These are phyloP conservation scores for Momotus momota DNA, from an alignment of 2,797 vertebrate species.

Conservation along the genomic window DNA sequence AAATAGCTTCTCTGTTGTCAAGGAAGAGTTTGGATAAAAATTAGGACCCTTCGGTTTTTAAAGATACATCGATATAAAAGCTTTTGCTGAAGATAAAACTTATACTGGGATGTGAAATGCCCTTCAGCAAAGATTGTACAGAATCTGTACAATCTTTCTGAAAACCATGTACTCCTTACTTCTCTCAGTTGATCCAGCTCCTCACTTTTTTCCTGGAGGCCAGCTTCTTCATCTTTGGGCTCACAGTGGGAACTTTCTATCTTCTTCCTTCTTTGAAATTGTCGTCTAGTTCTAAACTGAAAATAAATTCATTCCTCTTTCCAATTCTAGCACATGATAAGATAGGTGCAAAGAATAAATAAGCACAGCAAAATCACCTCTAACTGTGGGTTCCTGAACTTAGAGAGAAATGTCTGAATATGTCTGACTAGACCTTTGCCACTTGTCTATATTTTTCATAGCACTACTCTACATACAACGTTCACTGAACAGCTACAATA, in stretches of 20 bases:
- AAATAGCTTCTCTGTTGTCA: neutral
- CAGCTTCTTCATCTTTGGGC: conserved; percentile 3
- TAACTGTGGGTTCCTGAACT: neutral
- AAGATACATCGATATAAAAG: neutral
- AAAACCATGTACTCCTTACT: neutral
- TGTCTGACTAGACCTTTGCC: neutral
- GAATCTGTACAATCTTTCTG: neutral
- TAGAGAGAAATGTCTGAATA: neutral
- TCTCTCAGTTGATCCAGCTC: neutral
- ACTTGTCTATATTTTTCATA: neutral
- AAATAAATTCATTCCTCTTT: neutral
- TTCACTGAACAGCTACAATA: neutral
- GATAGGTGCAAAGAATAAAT: neutral
- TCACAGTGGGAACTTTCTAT: neutral
- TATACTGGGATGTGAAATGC: neutral
- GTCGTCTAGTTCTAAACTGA: neutral
- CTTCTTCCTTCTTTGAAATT: neutral
- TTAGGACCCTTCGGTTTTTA: neutral
- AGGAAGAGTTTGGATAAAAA: neutral
- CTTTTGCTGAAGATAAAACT: neutral
- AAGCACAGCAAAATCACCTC: neutral
- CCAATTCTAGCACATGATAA: neutral
- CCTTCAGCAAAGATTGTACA: neutral
- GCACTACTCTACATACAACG: neutral
- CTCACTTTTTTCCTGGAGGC: neutral